phyloP scores from a whole-genome alignment of 2,797 vertebrate genomes.

The Danionella dracula region DNA sequence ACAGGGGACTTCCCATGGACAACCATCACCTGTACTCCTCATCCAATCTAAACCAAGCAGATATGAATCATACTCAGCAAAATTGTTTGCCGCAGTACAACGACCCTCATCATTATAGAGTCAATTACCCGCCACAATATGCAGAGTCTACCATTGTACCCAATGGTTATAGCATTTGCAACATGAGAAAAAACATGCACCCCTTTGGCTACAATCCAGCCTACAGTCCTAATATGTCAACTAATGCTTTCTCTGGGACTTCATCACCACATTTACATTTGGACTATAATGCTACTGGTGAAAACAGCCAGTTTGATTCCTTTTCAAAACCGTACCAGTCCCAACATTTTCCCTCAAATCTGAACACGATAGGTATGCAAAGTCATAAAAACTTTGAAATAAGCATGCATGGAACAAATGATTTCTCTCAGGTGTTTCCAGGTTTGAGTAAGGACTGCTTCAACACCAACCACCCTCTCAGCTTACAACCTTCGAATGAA shows the following conservation, averaged over 20 bases:
- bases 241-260: conserved; percentile 70
- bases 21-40: conserved; percentile 78
- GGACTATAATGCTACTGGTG: conserved; percentile 72
- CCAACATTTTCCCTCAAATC: conserved; percentile 66
- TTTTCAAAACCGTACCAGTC: conserved; percentile 70
- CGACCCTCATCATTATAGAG: conserved; percentile 73
- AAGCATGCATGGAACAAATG: conserved; percentile 63
- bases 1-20: conserved; percentile 79
- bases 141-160: conserved; percentile 77
- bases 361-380: conserved; percentile 78
- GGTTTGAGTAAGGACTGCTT: conserved; percentile 67
- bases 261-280: conserved; percentile 64
- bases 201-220: conserved; percentile 71
- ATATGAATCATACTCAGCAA: conserved; percentile 80
- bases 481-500: conserved; percentile 64
- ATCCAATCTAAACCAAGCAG: conserved; percentile 80
- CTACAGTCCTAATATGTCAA: conserved; percentile 67
- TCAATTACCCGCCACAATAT: conserved; percentile 78
- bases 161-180: conserved; percentile 78
- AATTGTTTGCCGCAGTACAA: conserved; percentile 79
- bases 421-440: conserved; percentile 65
- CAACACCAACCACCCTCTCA: conserved; percentile 56
- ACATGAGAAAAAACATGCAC: conserved; percentile 70
- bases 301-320: conserved; percentile 72
- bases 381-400: conserved; percentile 69